Conservation (phyloP, 2,113 vertebrate genomes). For the Nasalis larvatus region DNA sequence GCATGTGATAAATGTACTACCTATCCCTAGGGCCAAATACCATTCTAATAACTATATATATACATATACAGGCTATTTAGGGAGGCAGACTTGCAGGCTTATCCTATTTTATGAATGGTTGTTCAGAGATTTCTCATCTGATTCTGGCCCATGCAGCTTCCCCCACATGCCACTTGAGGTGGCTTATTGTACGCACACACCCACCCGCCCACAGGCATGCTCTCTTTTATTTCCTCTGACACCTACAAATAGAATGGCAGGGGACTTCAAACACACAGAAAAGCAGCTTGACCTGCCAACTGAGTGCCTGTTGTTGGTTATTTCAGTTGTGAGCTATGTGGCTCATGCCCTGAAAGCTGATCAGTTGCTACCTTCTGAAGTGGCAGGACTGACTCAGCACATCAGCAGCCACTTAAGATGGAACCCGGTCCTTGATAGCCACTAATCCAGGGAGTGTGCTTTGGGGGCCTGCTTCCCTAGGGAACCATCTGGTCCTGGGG, state of each 20-base stretch:
- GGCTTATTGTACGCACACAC: neutral
- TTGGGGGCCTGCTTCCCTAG: neutral
- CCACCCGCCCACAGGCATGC: neutral
- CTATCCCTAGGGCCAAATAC: neutral
- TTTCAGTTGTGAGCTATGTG: constrained; percentile 46
- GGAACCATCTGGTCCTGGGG: neutral
- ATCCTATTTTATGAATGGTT: constrained; percentile 27
- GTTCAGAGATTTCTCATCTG: neutral
- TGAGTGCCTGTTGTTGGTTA: constrained; percentile 27
- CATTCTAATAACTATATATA: neutral
- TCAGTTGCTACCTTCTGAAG: constrained; percentile 35
- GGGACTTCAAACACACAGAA: constrained; percentile 56
- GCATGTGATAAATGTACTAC: neutral
- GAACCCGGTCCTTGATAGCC: neutral
- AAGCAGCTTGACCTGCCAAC: constrained; percentile 43
- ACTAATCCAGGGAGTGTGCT: neutral
- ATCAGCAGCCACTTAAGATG: neutral
- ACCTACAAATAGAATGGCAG: constrained; percentile 55
- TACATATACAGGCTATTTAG: neutral
- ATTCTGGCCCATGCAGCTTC: neutral
- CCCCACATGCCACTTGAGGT: neutral
- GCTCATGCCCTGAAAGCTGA: constrained; percentile 29
- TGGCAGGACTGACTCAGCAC: constrained; percentile 23
- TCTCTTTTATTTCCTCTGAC: constrained; percentile 65
- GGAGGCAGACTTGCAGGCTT: neutral